Percentiles rank a stretch among this genome's conserved stretches.
Conservation (phyloP, 2,797 vertebrate species). For the Gymnocypris eckloni region DNA sequence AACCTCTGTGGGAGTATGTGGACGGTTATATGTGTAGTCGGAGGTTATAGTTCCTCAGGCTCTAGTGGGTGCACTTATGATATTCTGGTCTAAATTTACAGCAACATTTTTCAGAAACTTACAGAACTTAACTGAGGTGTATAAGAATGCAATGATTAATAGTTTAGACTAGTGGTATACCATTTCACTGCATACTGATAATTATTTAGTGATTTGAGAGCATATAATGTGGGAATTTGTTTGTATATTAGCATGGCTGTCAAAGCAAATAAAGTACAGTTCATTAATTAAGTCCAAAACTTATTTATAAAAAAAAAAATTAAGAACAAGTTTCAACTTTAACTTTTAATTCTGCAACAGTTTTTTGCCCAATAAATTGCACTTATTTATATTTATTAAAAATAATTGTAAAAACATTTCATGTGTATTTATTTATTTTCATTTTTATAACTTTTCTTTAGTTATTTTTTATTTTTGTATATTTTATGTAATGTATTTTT, state of each 20-base stretch:
- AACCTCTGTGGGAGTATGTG: conserved; percentile 26
- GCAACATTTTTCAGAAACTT: background rate
- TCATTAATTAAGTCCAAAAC: background rate
- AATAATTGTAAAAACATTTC: too few species aligned
- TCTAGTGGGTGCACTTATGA: background rate
- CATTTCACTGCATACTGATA: background rate
- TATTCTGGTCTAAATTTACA: conserved; percentile 36
- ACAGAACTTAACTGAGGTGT: background rate
- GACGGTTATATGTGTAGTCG: conserved; percentile 17
- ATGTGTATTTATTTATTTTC: too few species aligned
- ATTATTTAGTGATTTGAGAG: background rate
- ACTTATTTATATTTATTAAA: too few species aligned
- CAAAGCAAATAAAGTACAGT: background rate
- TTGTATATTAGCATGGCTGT: background rate
- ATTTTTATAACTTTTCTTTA: too few species aligned
- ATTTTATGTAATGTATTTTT: too few species aligned
- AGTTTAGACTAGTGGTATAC: background rate
- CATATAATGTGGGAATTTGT: background rate
- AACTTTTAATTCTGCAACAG: background rate
- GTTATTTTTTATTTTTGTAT: too few species aligned
- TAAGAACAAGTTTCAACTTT: background rate
- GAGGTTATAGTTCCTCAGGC: conserved; percentile 19
- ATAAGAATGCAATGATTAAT: background rate
- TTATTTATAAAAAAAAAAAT: background rate
- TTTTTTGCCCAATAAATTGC: too few species aligned